Evolutionary conservation across 2,113 vertebrate species (phyloP), one percentile per base, ranked within the genome.

Genomic region (Oreochromis aureus): DNA sequence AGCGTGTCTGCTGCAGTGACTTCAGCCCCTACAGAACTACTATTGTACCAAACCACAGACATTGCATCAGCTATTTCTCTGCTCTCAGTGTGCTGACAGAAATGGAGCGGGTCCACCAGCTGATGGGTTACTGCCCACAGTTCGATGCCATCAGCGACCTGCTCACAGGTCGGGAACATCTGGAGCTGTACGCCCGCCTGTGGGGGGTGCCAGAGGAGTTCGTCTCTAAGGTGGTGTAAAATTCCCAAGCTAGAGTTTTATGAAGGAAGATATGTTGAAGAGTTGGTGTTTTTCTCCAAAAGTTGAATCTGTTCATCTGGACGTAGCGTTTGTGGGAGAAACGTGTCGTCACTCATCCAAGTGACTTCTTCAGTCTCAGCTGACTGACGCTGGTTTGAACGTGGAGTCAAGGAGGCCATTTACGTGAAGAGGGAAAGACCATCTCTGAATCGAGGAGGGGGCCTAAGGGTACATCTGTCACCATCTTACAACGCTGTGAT

Each of bases 101-200:
- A 41, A 96, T 97, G 51, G 96, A 97, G 18, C 56, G 91, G 0
- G 97, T 97, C 3, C 97, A 97, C 94, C 97, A 97, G 94, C 91
- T 96, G 90, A 98, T 98, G 97, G 98, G 98, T 9, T 99, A 99
- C 96, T 98, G 98, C 82, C 98, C 98, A 3, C 98, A 98, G 93
- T 98, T 98, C 0, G 98, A 99, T 0, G 97, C 98, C 88, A 93
- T 98, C 93, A 97, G 96, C 0, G 94, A 97, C 86, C 95, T 98
- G 66, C 95, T 98, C 90, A 98, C 98, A 0, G 98, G 97, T 2
- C 91, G 96, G 1, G 98, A 98, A 90, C 98, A 99, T 89, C 96
- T 99, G 85, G 97, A 98, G 87, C 96, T 98, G 81, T 99, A 97
- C 30, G 97, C 97, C 2, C 96, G 97, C 32, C 92, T 99, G 81